Conservation (phyloP, 2,797 vertebrate genomes). For the Channallabes apus region DNA sequence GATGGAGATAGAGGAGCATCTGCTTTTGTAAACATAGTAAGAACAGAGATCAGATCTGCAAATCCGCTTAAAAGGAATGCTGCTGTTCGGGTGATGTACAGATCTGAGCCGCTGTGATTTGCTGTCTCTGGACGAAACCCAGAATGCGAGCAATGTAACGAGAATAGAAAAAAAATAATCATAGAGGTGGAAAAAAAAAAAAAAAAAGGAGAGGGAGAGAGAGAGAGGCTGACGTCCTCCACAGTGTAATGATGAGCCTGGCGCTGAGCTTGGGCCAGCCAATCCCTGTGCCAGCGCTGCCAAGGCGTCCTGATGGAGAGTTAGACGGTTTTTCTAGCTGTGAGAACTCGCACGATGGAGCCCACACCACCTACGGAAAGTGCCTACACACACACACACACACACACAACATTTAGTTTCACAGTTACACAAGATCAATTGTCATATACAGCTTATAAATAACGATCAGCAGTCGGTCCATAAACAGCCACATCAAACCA, state of each 20-base stretch:
- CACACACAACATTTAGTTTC: neutral
- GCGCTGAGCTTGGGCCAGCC: conserved; percentile 52
- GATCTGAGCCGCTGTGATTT: conserved; percentile 30
- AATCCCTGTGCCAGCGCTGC: conserved; percentile 50
- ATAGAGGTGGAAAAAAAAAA: neutral
- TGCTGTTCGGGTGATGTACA: conserved; percentile 16
- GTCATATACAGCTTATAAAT: neutral
- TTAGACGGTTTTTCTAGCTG: conserved; percentile 95
- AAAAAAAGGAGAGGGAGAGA: neutral
- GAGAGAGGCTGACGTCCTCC: conserved; percentile 40
- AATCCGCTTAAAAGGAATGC: conserved; percentile 26
- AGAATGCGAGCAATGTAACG: conserved; percentile 15
- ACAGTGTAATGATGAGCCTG: conserved; percentile 44
- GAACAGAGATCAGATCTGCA: conserved; percentile 27
- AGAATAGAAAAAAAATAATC: neutral
- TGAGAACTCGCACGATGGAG: conserved; percentile 93
- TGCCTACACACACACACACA: conserved; percentile 73
- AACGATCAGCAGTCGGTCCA: neutral
- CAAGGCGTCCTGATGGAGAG: conserved; percentile 8
- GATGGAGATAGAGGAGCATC: conserved; percentile 15
- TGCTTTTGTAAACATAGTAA: conserved; percentile 27
- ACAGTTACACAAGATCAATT: neutral
- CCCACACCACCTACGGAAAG: conserved; percentile 94
- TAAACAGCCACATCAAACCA: neutral
- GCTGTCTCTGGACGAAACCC: conserved; percentile 31